phyloP scores from a whole-genome alignment of 2,113 vertebrate genomes.

The Pterocles burchelli region DNA sequence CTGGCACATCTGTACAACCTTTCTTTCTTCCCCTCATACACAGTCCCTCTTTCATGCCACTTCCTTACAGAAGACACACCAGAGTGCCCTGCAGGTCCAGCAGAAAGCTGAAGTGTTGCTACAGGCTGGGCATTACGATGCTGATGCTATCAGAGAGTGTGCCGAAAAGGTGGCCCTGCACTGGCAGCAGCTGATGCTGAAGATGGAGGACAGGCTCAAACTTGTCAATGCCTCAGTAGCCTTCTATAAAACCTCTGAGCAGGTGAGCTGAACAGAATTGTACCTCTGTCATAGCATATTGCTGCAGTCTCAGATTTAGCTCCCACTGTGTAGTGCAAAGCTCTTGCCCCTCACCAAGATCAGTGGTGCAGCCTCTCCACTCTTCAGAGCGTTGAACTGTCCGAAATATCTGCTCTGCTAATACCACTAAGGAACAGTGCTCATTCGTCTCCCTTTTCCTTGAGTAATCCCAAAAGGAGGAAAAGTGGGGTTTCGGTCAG shows the following conservation, averaged over 20 bases:
- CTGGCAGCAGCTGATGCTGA: slow-evolving; percentile 99
- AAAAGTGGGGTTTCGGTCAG: neutral
- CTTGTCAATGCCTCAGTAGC: slow-evolving; percentile 97
- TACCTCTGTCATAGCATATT: neutral
- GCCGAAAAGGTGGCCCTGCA: slow-evolving; percentile 96
- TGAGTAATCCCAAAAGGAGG: neutral
- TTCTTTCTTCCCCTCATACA: slow-evolving; percentile 77
- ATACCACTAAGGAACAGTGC: neutral
- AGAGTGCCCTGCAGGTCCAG: slow-evolving; percentile 97
- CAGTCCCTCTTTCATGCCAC: slow-evolving; percentile 98
- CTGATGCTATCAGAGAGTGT: slow-evolving; percentile 90
- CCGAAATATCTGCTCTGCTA: neutral
- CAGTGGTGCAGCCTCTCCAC: neutral
- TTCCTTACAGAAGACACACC: slow-evolving; percentile 98
- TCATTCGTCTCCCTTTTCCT: neutral
- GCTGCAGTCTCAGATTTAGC: neutral
- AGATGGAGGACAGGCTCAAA: slow-evolving; percentile 98
- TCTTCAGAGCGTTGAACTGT: neutral
- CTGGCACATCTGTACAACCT: slow-evolving; percentile 78
- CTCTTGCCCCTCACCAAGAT: neutral
- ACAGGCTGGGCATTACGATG: slow-evolving; percentile 93
- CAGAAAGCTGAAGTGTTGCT: slow-evolving; percentile 94
- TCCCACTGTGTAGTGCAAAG: neutral
- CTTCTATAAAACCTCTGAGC: slow-evolving; percentile 98
- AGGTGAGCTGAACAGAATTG: slow-evolving; percentile 76